These are phyloP conservation scores for Margarornis squamiger DNA, from an alignment of 2,797 vertebrate genomes.

Conservation along the genomic window DNA sequence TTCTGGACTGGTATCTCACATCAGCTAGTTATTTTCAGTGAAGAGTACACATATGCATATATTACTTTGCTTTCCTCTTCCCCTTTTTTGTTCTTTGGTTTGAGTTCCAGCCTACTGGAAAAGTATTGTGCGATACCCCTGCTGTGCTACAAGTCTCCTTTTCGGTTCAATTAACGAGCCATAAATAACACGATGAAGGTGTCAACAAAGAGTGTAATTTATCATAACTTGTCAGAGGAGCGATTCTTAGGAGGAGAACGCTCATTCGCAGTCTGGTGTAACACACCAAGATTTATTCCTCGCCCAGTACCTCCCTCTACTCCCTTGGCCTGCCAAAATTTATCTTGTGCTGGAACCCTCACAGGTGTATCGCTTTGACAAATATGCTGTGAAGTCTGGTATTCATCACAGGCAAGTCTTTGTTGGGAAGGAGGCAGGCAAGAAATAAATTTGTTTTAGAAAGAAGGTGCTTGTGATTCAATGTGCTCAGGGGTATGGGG, in stretches of 20 bases:
- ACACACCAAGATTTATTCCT: slow-evolving; percentile 90
- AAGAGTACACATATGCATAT: background rate
- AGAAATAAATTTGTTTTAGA: slow-evolving; percentile 95
- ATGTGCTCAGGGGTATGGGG: slow-evolving; percentile 74
- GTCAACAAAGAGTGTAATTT: slow-evolving; percentile 96
- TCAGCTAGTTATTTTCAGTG: background rate
- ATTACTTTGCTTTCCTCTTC: background rate
- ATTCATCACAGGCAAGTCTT: slow-evolving; percentile 82
- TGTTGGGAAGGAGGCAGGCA: slow-evolving; percentile 85
- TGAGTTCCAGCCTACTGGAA: slow-evolving; percentile 66
- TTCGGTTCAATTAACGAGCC: slow-evolving; percentile 98
- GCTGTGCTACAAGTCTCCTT: slow-evolving; percentile 90
- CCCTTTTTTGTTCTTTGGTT: slow-evolving; percentile 55
- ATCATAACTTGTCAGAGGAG: slow-evolving; percentile 90
- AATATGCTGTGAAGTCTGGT: slow-evolving; percentile 86
- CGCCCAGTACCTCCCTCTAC: slow-evolving; percentile 68
- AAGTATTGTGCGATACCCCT: slow-evolving; percentile 76
- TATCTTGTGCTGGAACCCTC: slow-evolving; percentile 89
- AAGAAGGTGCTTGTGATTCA: slow-evolving; percentile 79
- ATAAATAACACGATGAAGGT: slow-evolving; percentile 99
- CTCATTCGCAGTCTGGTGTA: slow-evolving; percentile 81
- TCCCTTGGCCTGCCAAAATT: slow-evolving; percentile 81
- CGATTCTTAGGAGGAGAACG: slow-evolving; percentile 79
- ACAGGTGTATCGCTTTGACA: slow-evolving; percentile 93
- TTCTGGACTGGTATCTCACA: background rate